phyloP scores from a whole-genome alignment of 1,140 invertebrate genomes.

The Pogonomyrmex californicus region DNA sequence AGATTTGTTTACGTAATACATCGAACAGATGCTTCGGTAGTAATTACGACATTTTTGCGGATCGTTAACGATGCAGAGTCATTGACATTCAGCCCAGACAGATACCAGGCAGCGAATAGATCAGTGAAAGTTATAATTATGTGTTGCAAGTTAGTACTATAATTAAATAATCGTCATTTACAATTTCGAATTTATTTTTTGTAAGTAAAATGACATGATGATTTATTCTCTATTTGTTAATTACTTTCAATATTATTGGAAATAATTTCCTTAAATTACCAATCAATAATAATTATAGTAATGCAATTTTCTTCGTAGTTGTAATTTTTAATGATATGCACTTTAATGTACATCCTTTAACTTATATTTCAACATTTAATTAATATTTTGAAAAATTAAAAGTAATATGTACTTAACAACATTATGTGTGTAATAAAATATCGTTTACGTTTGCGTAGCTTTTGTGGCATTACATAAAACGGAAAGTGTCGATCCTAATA shows the following conservation, averaged over 20 bases:
- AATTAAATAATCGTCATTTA: slow-evolving; percentile 13
- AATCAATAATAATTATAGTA: slow-evolving; percentile 2
- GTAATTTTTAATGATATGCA: background rate
- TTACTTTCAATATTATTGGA: background rate
- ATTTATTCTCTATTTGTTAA: background rate
- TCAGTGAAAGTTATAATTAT: slow-evolving; percentile 48
- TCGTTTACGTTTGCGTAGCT: background rate
- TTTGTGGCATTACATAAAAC: background rate
- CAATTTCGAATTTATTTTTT: background rate
- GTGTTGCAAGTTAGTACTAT: slow-evolving; percentile 21
- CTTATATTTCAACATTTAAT: background rate
- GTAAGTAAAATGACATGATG: background rate
- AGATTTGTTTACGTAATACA: slow-evolving; percentile 45
- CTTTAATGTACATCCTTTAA: background rate
- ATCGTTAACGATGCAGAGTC: slow-evolving; percentile 37
- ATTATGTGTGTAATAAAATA: background rate
- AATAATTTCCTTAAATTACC: background rate
- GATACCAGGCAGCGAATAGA: background rate
- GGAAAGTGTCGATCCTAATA: background rate
- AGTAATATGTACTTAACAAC: background rate
- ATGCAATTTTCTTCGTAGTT: background rate
- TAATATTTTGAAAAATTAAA: slow-evolving; percentile 7
- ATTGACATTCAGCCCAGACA: slow-evolving; percentile 40
- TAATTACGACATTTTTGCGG: slow-evolving; percentile 58
- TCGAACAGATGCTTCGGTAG: slow-evolving; percentile 10